Conservation (phyloP, 2,113 vertebrate species). For the Aldabrachelys gigantea region DNA sequence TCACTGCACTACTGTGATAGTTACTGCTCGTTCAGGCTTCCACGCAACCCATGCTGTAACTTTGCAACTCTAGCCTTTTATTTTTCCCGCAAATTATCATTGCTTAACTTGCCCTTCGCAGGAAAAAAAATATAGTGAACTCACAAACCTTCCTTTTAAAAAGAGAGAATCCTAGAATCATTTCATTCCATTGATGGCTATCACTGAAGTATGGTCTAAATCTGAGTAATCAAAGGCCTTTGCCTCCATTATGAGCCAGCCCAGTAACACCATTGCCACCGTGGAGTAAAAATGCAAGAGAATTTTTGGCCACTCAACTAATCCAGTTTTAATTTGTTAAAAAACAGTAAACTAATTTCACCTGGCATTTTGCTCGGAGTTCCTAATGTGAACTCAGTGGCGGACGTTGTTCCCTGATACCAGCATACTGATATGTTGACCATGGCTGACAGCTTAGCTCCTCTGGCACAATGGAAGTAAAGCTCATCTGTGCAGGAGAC, state of each 20-base stretch:
- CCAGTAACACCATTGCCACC: slow-evolving; percentile 68
- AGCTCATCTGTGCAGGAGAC: neutral
- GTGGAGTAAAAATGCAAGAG: slow-evolving; percentile 58
- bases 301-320: slow-evolving; percentile 48
- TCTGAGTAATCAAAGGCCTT: slow-evolving; percentile 51
- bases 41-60: neutral
- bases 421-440: neutral
- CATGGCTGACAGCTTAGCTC: neutral
- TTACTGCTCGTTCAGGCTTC: neutral
- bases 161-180: neutral
- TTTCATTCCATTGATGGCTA: neutral
- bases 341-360: neutral
- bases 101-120: neutral
- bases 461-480: neutral
- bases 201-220: neutral
- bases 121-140: neutral
- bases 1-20: neutral
- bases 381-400: neutral
- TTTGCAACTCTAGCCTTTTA: neutral
- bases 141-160: neutral
- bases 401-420: neutral
- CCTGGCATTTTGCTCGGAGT: neutral
- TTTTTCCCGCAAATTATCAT: neutral
- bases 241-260: slow-evolving; percentile 54
- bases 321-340: slow-evolving; percentile 43